phyloP scores from a whole-genome alignment of 1,140 invertebrate species.

The Drosophila novamexicana region DNA sequence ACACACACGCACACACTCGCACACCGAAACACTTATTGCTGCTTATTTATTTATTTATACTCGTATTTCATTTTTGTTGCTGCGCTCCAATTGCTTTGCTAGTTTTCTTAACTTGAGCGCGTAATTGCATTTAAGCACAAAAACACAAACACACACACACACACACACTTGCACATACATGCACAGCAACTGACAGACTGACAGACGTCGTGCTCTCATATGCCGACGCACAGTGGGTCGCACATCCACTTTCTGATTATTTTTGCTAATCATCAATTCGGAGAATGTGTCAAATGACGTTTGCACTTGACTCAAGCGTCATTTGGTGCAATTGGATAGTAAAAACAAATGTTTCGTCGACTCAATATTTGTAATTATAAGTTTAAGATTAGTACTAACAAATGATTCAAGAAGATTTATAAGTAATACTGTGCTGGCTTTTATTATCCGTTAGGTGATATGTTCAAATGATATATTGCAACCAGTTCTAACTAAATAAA shows the following conservation, averaged over 20 bases:
- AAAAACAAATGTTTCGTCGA: too few species aligned
- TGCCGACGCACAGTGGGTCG: conserved; percentile 66
- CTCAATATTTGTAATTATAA: too few species aligned
- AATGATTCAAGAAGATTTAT: too few species aligned
- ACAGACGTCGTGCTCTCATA: conserved; percentile 40
- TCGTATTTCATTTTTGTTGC: conserved; percentile 53
- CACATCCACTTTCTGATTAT: neutral
- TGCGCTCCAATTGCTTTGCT: conserved; percentile 67
- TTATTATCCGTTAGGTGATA: too few species aligned
- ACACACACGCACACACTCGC: conserved; percentile 22
- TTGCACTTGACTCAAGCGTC: neutral
- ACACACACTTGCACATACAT: conserved; percentile 25
- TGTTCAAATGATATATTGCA: too few species aligned
- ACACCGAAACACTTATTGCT: conserved; percentile 34
- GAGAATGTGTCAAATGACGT: neutral
- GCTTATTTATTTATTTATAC: conserved; percentile 50
- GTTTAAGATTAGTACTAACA: too few species aligned
- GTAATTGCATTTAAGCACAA: conserved; percentile 79
- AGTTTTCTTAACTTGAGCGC: conserved; percentile 75
- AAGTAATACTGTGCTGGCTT: too few species aligned
- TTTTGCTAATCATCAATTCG: neutral
- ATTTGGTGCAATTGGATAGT: neutral
- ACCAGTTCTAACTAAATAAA: too few species aligned
- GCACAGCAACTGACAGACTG: conserved; percentile 39
- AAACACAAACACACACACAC: conserved; percentile 41